Conservation (phyloP, 53 echinoderm and acorn worm genomes). For the Holothuria scabra region DNA sequence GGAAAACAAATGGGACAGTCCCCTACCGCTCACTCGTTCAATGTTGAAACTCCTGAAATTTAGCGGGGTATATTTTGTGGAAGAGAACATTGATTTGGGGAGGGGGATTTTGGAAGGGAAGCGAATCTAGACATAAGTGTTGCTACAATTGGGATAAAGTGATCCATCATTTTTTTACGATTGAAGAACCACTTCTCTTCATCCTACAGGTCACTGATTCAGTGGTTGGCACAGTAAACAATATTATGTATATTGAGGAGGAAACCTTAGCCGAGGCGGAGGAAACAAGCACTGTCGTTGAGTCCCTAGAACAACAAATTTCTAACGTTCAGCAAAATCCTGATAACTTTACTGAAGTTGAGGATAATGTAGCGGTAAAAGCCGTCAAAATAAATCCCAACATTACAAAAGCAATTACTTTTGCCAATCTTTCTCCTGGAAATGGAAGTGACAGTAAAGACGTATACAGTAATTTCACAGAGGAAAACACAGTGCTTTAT, state of each 20-base stretch:
- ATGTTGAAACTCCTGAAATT: too few species aligned
- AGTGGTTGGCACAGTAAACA: conserved; percentile 28
- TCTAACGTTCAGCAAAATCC: conserved; percentile 31
- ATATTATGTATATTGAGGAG: conserved; percentile 19
- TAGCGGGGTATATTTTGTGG: too few species aligned
- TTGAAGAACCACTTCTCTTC: background rate
- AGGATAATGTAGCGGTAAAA: conserved; percentile 12
- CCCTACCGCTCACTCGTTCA: too few species aligned
- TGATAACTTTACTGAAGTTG: conserved; percentile 28
- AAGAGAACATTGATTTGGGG: too few species aligned
- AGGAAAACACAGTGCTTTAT: background rate
- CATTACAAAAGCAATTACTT: conserved; percentile 22
- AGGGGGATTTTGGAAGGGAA: too few species aligned
- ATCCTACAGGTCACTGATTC: conserved; percentile 22
- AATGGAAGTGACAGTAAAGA: background rate
- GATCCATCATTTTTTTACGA: too few species aligned
- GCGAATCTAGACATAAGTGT: too few species aligned
- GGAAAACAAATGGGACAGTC: too few species aligned
- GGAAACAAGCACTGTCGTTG: background rate
- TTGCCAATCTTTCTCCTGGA: background rate
- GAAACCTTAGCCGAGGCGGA: background rate
- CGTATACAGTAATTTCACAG: background rate
- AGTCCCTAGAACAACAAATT: conserved; percentile 13
- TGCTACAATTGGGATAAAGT: too few species aligned
- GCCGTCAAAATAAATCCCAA: conserved; percentile 15